Evolutionary conservation across 2,113 vertebrate species (phyloP).

Genomic region (Podiceps cristatus): DNA sequence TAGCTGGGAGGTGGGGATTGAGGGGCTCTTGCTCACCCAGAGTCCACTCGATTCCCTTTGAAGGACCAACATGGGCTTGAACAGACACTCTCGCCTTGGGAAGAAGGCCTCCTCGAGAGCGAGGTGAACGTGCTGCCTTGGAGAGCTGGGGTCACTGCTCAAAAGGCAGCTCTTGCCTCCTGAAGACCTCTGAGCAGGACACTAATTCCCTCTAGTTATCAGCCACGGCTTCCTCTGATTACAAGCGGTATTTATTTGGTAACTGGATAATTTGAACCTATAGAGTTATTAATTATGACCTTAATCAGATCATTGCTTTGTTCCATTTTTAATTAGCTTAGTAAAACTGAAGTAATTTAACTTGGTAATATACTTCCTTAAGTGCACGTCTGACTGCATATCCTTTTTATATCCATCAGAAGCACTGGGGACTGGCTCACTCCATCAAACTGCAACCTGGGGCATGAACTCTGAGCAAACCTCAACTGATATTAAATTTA

Average conservation of each 20-base stretch:
- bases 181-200: not conserved
- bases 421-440: not conserved
- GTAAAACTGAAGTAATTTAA: slow-evolving; percentile 49
- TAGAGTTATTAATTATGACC: slow-evolving; percentile 64
- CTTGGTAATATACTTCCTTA: slow-evolving; percentile 41
- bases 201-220: not conserved
- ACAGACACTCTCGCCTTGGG: not conserved
- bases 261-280: slow-evolving; percentile 46
- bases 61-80: not conserved
- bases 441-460: slow-evolving; percentile 15
- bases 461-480: slow-evolving; percentile 24
- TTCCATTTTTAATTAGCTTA: slow-evolving; percentile 69
- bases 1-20: accelerated
- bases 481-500: not conserved
- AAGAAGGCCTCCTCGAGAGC: not conserved
- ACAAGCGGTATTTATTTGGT: slow-evolving; percentile 23
- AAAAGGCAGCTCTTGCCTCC: not conserved
- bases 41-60: not conserved
- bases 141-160: not conserved
- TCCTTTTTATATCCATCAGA: slow-evolving; percentile 42
- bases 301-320: slow-evolving; percentile 66
- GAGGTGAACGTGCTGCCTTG: accelerated
- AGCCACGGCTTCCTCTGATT: not conserved
- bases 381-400: slow-evolving; percentile 33
- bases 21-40: not conserved